Evolutionary conservation across 2,797 vertebrate genomes (phyloP).

Genomic region (Micrastur ruficollis): DNA sequence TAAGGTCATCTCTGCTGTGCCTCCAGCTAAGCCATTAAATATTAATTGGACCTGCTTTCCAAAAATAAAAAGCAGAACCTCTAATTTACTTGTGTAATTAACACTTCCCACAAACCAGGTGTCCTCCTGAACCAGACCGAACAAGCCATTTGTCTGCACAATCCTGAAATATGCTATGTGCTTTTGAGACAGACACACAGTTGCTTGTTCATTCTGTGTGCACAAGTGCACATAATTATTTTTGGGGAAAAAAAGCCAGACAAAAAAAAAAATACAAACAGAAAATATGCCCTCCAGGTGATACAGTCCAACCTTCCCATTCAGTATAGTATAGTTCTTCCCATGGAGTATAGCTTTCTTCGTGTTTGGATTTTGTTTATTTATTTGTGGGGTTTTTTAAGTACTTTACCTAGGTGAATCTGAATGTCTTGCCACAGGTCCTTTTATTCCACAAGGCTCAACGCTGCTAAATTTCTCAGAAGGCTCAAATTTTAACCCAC

Average conservation of each 20-base stretch:
- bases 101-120: conserved; percentile 51
- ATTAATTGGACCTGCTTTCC: conserved; percentile 51
- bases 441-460: neutral
- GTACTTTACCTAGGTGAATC: neutral
- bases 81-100: conserved; percentile 56
- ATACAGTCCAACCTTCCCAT: neutral
- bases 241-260: rapidly evolving
- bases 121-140: neutral
- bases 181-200: neutral
- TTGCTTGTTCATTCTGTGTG: neutral
- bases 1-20: conserved; percentile 57
- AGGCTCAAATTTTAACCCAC: neutral
- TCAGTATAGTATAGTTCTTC: neutral
- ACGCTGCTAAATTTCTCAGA: neutral
- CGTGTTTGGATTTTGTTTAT: neutral
- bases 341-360: neutral
- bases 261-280: neutral
- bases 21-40: conserved; percentile 57
- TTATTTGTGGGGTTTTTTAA: neutral
- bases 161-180: neutral
- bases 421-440: neutral
- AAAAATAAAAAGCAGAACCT: conserved; percentile 45
- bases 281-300: neutral
- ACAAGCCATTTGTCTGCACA: neutral
- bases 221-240: neutral